Conservation (phyloP, 2,888 invertebrate genomes). For the Drosophila paranaensis region DNA sequence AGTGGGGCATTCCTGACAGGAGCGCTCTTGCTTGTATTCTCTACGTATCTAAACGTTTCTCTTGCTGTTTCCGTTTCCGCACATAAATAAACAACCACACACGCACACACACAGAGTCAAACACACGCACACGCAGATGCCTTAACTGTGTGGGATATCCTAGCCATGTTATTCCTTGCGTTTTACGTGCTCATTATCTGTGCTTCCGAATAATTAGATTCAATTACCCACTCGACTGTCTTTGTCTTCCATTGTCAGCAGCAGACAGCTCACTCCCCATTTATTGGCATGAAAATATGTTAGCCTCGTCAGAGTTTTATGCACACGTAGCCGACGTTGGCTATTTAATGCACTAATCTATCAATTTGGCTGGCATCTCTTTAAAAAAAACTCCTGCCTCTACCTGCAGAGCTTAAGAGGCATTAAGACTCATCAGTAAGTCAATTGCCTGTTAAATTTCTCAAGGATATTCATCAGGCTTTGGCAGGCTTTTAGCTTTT, state of each 20-base stretch:
- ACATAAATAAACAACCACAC: slow-evolving; percentile 17
- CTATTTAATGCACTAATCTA: slow-evolving; percentile 26
- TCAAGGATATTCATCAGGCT: slow-evolving; percentile 47
- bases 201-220: slow-evolving; percentile 77
- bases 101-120: background rate
- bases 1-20: background rate
- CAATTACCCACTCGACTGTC: slow-evolving; percentile 61
- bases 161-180: slow-evolving; percentile 36
- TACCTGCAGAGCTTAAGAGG: slow-evolving; percentile 39
- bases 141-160: slow-evolving; percentile 26
- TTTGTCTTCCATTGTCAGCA: slow-evolving; percentile 20
- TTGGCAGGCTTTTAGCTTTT: slow-evolving; percentile 18
- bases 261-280: background rate
- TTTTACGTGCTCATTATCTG: slow-evolving; percentile 75
- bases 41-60: slow-evolving; percentile 37
- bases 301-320: background rate
- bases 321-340: slow-evolving; percentile 18
- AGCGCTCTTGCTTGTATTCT: slow-evolving; percentile 18
- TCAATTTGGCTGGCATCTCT: slow-evolving; percentile 45
- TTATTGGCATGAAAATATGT: slow-evolving; percentile 34
- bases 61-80: slow-evolving; percentile 32
- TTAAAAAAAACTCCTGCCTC: slow-evolving; percentile 17
- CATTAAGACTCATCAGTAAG: slow-evolving; percentile 66
- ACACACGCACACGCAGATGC: slow-evolving; percentile 8
- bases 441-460: slow-evolving; percentile 70